phyloP scores from a whole-genome alignment of 2,113 vertebrate species.

The Rhynchopsitta pachyrhyncha region DNA sequence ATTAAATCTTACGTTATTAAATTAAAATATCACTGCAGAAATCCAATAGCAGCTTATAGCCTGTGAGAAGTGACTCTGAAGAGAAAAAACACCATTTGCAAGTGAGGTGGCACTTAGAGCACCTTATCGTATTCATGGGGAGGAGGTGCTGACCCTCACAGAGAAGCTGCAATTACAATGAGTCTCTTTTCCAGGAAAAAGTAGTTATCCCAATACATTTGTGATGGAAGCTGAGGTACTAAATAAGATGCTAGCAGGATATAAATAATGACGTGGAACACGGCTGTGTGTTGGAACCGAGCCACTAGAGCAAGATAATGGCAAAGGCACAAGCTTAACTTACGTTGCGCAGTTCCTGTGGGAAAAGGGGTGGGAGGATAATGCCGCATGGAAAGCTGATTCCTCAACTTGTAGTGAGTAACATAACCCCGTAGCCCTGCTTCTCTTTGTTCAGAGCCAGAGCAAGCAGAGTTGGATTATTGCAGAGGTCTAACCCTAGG shows the following conservation, averaged over 20 bases:
- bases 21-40: slow-evolving; percentile 44
- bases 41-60: slow-evolving; percentile 16
- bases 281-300: not conserved
- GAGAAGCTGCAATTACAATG: slow-evolving; percentile 12
- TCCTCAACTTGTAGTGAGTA: slow-evolving; percentile 25
- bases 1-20: slow-evolving; percentile 42
- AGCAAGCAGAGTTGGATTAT: slow-evolving; percentile 34
- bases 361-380: slow-evolving; percentile 16
- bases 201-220: not conserved
- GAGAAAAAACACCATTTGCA: slow-evolving; percentile 14
- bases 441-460: slow-evolving; percentile 30
- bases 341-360: not conserved
- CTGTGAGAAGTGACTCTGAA: slow-evolving; percentile 2
- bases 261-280: slow-evolving; percentile 45
- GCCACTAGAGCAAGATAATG: slow-evolving; percentile 38
- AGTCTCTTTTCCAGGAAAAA: slow-evolving; percentile 2
- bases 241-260: slow-evolving; percentile 39
- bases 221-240: slow-evolving; percentile 16
- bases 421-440: not conserved
- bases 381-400: slow-evolving; percentile 32
- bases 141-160: slow-evolving; percentile 25
- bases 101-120: not conserved
- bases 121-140: slow-evolving; percentile 15
- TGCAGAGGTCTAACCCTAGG: slow-evolving; percentile 21
- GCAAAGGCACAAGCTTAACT: slow-evolving; percentile 38